Conservation (phyloP, 2,113 vertebrate species). For the Barbus barbus region DNA sequence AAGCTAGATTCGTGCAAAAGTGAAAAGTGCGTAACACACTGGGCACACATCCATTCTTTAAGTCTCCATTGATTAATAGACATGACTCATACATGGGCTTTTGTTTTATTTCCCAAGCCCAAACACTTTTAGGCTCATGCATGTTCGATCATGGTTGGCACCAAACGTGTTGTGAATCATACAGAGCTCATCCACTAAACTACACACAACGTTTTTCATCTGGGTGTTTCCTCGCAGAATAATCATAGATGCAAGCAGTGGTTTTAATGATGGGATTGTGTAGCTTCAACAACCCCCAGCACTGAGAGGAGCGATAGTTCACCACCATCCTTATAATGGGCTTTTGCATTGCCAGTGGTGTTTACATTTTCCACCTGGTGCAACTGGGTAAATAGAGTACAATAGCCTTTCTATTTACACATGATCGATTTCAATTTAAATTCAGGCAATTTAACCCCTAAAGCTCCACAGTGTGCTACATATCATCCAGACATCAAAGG, state of each 20-base stretch:
- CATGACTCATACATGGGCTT: background rate
- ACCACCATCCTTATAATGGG: background rate
- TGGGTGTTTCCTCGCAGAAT: background rate
- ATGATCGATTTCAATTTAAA: slow-evolving; percentile 6
- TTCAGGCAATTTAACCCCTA: background rate
- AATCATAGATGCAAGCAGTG: background rate
- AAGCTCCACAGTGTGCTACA: background rate
- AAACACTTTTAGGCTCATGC: background rate
- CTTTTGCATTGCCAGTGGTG: background rate
- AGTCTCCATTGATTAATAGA: background rate
- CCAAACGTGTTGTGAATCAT: background rate
- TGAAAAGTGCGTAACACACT: background rate
- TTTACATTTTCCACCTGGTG: slow-evolving; percentile 34
- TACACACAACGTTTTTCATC: background rate
- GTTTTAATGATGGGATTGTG: background rate
- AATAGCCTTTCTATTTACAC: slow-evolving; percentile 14
- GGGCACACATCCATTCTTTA: background rate
- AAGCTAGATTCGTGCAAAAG: no score
- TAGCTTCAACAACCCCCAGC: background rate
- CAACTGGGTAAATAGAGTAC: background rate
- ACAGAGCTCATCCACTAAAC: background rate
- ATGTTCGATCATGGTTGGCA: background rate
- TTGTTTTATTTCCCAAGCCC: background rate
- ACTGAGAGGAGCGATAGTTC: no score
- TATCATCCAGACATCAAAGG: background rate